Conservation (phyloP, 1,140 invertebrate genomes). For the Gonatopus flavifemur region DNA sequence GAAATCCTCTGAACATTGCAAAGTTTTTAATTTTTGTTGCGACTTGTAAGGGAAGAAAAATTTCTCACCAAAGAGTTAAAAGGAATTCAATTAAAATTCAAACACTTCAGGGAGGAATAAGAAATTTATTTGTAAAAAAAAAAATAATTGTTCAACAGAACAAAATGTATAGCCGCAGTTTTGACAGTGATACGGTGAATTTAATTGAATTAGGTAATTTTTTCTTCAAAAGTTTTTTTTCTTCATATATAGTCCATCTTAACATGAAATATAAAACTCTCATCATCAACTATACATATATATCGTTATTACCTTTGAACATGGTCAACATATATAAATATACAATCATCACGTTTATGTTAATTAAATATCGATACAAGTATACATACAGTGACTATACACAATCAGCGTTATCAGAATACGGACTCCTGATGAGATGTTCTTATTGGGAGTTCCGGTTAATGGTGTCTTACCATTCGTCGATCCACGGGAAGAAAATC, state of each 20-base stretch:
- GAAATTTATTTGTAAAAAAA: constrained; percentile 43
- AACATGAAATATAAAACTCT: constrained; percentile 58
- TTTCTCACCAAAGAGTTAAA: too few relatives aligned
- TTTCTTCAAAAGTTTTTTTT: constrained; percentile 32
- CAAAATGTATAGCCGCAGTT: constrained; percentile 25
- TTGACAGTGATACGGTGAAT: constrained; percentile 33
- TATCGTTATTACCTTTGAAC: constrained; percentile 38
- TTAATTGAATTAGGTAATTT: constrained; percentile 31
- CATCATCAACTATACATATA: constrained; percentile 47
- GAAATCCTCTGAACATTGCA: too few relatives aligned
- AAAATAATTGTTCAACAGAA: constrained; percentile 27
- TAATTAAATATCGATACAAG: constrained; percentile 29
- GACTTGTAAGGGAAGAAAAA: too few relatives aligned
- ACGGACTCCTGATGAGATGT: too few relatives aligned
- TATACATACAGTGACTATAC: constrained; percentile 42
- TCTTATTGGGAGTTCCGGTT: too few relatives aligned
- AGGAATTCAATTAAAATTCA: too few relatives aligned
- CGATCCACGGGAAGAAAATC: too few relatives aligned
- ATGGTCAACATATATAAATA: constrained; percentile 55
- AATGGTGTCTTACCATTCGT: too few relatives aligned
- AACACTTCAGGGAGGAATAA: constrained; percentile 32
- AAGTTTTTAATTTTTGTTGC: too few relatives aligned
- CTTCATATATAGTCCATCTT: constrained; percentile 31
- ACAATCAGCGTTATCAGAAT: too few relatives aligned
- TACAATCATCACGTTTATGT: constrained; percentile 50